A percentile compares a stretch with the other conserved stretches of the same genome.
Conservation (phyloP, 2,797 vertebrate species). For the Salmo trutta region DNA sequence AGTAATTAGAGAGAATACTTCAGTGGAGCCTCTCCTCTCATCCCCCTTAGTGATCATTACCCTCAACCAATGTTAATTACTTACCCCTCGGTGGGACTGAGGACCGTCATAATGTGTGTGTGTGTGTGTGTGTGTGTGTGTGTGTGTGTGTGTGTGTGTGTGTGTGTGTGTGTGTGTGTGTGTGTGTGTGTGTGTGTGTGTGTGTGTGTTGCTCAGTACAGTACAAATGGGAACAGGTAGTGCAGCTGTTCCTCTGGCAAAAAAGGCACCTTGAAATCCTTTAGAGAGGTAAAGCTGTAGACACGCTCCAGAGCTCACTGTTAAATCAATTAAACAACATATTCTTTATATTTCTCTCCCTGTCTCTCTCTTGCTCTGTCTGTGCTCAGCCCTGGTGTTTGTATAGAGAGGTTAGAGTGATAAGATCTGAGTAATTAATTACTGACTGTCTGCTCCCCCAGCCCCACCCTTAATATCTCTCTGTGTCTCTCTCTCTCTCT, state of each 20-base stretch:
- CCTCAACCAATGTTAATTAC: conserved; percentile 50
- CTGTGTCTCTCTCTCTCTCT: too few species aligned
- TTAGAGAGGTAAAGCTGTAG: neutral
- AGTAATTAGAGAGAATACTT: conserved; percentile 61
- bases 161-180: conserved; percentile 17
- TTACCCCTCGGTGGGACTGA: conserved; percentile 27
- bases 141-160: conserved; percentile 20
- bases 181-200: conserved; percentile 7
- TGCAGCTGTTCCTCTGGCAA: neutral
- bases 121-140: conserved; percentile 10
- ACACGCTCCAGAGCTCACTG: neutral
- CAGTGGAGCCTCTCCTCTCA: conserved; percentile 42
- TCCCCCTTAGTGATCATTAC: conserved; percentile 41
- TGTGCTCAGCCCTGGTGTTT: neutral
- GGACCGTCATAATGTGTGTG: conserved; percentile 16
- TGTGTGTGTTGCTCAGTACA: conserved; percentile 7
- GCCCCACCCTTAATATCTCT: too few species aligned
- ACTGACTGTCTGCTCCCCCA: neutral
- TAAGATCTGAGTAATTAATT: neutral
- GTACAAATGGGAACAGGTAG: conserved; percentile 2
- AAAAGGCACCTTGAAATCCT: neutral
- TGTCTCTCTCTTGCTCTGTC: neutral
- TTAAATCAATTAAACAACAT: neutral
- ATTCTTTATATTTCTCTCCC: neutral
- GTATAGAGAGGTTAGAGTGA: neutral